Percentiles rank a stretch among this genome's conserved stretches.
These are phyloP conservation scores for Esox lucius DNA, from an alignment of 2,797 vertebrate species.

Conservation along the genomic window DNA sequence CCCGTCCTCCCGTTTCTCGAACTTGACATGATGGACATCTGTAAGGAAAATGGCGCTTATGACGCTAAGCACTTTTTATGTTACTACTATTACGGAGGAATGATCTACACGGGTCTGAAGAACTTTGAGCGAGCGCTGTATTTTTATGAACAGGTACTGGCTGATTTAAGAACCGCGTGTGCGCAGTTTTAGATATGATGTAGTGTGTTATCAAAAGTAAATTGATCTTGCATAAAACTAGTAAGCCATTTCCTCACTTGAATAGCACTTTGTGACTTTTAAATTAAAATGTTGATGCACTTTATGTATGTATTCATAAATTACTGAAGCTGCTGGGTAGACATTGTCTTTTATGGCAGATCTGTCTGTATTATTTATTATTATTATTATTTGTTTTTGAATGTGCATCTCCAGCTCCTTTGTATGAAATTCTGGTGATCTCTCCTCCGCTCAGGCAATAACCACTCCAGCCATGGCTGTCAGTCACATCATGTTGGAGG, in stretches of 20 bases:
- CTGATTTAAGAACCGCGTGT: background rate
- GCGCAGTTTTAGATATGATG: background rate
- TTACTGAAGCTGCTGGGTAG: background rate
- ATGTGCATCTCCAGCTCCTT: background rate
- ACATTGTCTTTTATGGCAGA: background rate
- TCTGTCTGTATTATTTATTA: background rate
- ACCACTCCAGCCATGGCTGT: conserved; percentile 99
- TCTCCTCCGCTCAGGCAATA: conserved; percentile 81
- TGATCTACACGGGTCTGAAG: conserved; percentile 99
- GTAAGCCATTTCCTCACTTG: background rate
- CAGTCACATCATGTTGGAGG: conserved; percentile 99
- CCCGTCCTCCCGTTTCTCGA: conserved; percentile 95
- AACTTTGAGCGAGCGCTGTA: conserved; percentile 98
- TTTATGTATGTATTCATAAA: background rate
- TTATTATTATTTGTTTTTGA: background rate
- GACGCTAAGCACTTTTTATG: conserved; percentile 99
- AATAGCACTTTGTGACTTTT: background rate
- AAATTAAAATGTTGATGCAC: background rate
- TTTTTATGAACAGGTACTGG: conserved; percentile 96
- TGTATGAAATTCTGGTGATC: background rate
- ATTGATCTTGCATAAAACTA: background rate
- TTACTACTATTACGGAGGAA: conserved; percentile 98
- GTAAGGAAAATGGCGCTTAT: conserved; percentile 98
- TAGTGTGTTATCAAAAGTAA: background rate
- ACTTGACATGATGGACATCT: conserved; percentile 99